Base-by-base conservation (phyloP, 2,888 invertebrate genomes). In the Drosophila anceps region DNA sequence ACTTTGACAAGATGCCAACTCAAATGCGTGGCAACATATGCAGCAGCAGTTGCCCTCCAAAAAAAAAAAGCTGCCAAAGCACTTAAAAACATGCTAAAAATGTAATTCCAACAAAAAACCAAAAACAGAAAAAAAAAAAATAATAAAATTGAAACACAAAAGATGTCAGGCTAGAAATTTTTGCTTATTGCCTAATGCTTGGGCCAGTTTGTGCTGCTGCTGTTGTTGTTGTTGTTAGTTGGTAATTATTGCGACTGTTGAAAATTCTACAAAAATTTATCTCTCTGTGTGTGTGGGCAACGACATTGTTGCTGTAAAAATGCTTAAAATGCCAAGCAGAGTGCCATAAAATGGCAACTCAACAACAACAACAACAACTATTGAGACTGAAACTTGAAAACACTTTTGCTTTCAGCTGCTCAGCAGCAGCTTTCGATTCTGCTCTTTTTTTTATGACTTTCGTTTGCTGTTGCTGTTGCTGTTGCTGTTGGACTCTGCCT, bases 341-440 rank as follows among this genome's bases (percentile, higher is more conserved):
- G 65, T 58, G 73, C 72, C 72, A 73, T 70, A 73, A 72, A 88
- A 76, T 86, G 81, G 67, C 76, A 67, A 50, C n/a, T n/a, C n/a
- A 35, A 39, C 72, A 59, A 39, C 62, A 63, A 48, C 54, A 46
- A 37, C 48, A 62, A 54, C 50, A 60, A 43, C 46, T 48, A 53
- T 53, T 58, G 44, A 57, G 59, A 41, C 48, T 41, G 66, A 68
- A 66, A 66, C 51, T 66, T 53, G 46, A 55, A 76, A 73, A 70
- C 77, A 89, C 91, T 90, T 90, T 89, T 87, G 90, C 86, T 90
- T 91, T 91, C 82, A 75, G 78, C 77, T 82, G 63, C 77, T 68
- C 60, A 69, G 65, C 78, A 69, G 69, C 76, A 61, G 76, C 71
- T 75, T 20, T 50, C 50, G 31, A 13, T 50, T 33, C 31, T 50